phyloP scores from a whole-genome alignment of 92 coral and sea anemone species.

The Bergia sp. region DNA sequence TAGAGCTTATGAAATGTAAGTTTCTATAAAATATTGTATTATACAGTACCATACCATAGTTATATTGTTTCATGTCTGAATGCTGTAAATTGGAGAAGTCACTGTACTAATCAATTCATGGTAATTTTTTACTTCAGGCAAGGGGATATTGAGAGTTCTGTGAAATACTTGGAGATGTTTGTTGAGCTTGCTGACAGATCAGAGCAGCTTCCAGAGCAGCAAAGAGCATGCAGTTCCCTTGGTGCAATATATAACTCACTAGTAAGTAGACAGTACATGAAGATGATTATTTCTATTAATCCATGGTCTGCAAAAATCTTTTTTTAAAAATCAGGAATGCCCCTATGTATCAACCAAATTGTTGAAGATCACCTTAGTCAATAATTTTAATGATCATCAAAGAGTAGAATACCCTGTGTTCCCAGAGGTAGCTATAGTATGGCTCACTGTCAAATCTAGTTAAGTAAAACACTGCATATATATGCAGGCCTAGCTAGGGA shows the following conservation, averaged over 20 bases:
- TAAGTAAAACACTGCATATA: too few relatives aligned
- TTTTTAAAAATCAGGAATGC: too few relatives aligned
- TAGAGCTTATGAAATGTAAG: conserved; percentile 95
- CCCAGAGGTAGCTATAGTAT: too few relatives aligned
- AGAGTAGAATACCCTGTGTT: too few relatives aligned
- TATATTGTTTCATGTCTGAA: neutral
- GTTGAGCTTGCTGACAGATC: conserved; percentile 97
- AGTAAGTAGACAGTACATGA: conserved; percentile 61
- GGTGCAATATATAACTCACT: conserved; percentile 95
- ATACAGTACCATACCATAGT: neutral
- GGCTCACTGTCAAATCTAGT: too few relatives aligned
- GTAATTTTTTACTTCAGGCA: conserved; percentile 64
- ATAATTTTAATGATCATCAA: too few relatives aligned
- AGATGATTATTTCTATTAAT: neutral
- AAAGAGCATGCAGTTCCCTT: conserved; percentile 90
- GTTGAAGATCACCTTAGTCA: too few relatives aligned
- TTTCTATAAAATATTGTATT: neutral
- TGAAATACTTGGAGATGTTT: conserved; percentile 94
- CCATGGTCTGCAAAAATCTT: neutral
- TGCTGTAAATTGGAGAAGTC: neutral
- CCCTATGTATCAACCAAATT: too few relatives aligned
- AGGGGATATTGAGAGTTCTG: conserved; percentile 93
- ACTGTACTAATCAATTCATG: neutral
- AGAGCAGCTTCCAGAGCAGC: conserved; percentile 89
- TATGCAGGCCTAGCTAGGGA: too few relatives aligned